Evolutionary conservation across 2,113 vertebrate genomes (phyloP).

Genomic region (Eulacestoma nigropectus): DNA sequence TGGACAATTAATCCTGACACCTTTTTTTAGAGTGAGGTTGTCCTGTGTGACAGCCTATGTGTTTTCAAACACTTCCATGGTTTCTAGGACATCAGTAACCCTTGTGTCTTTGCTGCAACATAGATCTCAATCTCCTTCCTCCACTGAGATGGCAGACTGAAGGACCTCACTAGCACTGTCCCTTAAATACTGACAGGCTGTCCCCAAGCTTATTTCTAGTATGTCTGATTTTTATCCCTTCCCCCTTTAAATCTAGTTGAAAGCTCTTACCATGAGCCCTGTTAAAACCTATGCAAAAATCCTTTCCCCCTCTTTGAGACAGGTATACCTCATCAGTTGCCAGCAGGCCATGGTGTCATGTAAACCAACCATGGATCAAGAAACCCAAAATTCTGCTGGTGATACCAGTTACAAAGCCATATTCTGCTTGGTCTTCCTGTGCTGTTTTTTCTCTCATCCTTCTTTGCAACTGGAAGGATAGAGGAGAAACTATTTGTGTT

Average conservation of each 20-base stretch:
- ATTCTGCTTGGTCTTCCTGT: background rate
- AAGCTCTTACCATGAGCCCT: background rate
- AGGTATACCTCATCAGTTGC: background rate
- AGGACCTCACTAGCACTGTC: background rate
- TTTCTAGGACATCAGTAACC: background rate
- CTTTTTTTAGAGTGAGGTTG: background rate
- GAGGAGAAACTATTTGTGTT: background rate
- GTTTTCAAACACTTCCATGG: rapidly evolving
- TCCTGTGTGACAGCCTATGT: background rate
- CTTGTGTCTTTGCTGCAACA: background rate
- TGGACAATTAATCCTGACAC: background rate
- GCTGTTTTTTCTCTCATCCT: background rate
- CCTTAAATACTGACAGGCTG: background rate
- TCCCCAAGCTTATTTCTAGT: background rate
- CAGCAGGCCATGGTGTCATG: background rate
- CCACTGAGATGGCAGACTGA: background rate
- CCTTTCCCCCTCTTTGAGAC: background rate
- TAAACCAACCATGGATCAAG: background rate
- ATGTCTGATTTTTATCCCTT: background rate
- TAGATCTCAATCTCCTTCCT: background rate
- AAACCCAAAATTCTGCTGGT: background rate
- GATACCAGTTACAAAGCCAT: background rate
- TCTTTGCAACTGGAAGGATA: background rate
- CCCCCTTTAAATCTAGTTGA: background rate
- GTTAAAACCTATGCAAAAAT: background rate